phyloP scores from a whole-genome alignment of 2,888 invertebrate species.

The Caenorhabditis sp. region DNA sequence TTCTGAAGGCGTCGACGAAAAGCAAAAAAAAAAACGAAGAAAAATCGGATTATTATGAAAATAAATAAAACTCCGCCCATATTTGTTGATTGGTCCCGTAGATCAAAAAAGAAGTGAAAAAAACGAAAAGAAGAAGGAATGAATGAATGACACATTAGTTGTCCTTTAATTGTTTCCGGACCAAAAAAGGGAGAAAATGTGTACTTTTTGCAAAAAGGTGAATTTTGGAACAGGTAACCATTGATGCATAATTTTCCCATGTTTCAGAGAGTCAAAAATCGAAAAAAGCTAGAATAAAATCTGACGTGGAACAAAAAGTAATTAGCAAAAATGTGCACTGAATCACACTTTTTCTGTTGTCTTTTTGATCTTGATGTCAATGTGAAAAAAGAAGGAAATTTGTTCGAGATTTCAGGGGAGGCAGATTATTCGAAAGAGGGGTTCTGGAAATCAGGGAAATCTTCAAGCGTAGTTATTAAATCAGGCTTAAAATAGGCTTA shows the following conservation, averaged over 20 bases:
- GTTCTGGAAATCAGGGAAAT: no score
- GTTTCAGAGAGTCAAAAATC: not conserved
- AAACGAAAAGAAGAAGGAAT: not conserved
- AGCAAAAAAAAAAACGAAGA: no score
- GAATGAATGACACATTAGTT: not conserved
- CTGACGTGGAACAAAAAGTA: no score
- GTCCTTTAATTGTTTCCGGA: not conserved
- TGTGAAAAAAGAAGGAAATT: no score
- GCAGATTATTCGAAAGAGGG: no score
- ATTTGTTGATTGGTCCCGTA: not conserved
- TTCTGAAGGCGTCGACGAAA: not conserved
- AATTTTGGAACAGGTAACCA: no score
- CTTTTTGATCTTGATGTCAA: not conserved
- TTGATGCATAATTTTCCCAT: no score
- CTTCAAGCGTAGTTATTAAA: no score
- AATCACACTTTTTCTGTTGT: not conserved
- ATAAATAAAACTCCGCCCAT: not conserved
- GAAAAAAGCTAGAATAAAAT: no score
- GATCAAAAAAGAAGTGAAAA: not conserved
- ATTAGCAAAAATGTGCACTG: not conserved
- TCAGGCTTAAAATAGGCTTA: no score
- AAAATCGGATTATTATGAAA: no score
- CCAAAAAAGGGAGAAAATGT: not conserved
- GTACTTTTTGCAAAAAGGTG: not conserved
- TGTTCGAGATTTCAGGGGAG: no score